Evolutionary conservation across 2,888 invertebrate genomes (phyloP), one percentile per base, ranked within the genome.

Genomic region (Imbricaverruca yamaguchii): DNA sequence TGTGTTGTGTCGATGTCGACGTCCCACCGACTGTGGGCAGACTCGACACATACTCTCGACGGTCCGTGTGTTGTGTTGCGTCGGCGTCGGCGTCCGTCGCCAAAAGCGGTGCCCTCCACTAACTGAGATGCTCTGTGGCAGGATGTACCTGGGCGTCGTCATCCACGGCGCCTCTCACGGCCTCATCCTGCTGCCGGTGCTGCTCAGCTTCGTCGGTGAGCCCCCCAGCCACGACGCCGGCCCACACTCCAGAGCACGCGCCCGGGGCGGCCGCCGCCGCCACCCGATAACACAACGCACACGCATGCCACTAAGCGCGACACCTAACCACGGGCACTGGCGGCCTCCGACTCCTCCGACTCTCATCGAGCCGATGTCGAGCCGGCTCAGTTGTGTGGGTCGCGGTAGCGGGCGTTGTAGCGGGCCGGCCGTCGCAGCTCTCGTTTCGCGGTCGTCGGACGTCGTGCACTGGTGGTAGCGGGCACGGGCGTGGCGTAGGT

Each of bases 61-160:
- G 39, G 39, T 4, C 39, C 39, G 39, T 1, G 39, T 39, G 39
- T 39, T 39, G 39, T 39, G 39, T 39, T 39, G 61, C 15, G 61
- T 18, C 61, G 61, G 0, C 4, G 15, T 0, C 61, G 18, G 61
- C 61, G 61, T 67, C 23, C 25, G 25, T 67, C 11, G 39, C 39
- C 39, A 1, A 39, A 39, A 39, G 39, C 39, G 39, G 39, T 39
- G 39, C 39, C 39, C 4, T 39, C 39, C 39, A 39, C 39, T 39
- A 39, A 39, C 39, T 39, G 39, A 39, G 65, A n/a, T 12, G 1
- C 21, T 67, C 65, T 67, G 65, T 90, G 97, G 96, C 90, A 91
- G 96, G 84, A 97, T 98, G 96, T 99, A 98, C 89, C 90, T 99
- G 86, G 96, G 97, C 82, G 99, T 99, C 85, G 98, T 99, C 81